Percentiles rank a stretch among this genome's conserved stretches.
phyloP scores from a whole-genome alignment of 1,140 invertebrate genomes.

The Chionoecetes opilio region DNA sequence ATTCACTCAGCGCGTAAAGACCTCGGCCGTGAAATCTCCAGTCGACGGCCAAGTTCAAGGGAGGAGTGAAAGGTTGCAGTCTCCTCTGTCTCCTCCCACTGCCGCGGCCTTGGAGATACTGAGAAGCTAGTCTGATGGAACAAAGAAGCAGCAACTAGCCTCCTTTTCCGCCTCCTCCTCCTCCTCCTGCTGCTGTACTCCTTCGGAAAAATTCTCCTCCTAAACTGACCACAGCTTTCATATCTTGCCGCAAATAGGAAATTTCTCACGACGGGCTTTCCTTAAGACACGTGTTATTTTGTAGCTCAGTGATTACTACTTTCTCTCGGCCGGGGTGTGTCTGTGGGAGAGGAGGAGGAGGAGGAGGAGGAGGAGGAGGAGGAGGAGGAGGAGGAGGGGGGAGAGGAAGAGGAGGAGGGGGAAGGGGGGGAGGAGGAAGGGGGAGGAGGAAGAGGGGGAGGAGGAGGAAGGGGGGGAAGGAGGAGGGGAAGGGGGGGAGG shows the following conservation, averaged over 20 bases:
- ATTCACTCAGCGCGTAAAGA: background rate
- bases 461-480: conserved; percentile 1
- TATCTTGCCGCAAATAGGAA: background rate
- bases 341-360: too few relatives aligned
- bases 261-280: background rate
- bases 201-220: background rate
- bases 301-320: background rate
- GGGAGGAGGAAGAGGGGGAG: background rate
- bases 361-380: background rate
- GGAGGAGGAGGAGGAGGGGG: too few relatives aligned
- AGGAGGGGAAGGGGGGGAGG: background rate
- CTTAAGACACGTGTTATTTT: background rate
- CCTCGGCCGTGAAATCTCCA: background rate
- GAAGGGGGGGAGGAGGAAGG: background rate
- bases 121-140: background rate
- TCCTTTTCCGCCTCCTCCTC: background rate
- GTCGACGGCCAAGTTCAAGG: background rate
- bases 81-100: background rate
- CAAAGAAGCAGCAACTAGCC: background rate
- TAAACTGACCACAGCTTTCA: conserved; percentile 13
- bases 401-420: too few relatives aligned
- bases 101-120: background rate
- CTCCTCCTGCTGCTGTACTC: background rate
- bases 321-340: background rate
- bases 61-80: background rate